phyloP scores from a whole-genome alignment of 2,888 invertebrate species.

The Megaustenia siamemsis region DNA sequence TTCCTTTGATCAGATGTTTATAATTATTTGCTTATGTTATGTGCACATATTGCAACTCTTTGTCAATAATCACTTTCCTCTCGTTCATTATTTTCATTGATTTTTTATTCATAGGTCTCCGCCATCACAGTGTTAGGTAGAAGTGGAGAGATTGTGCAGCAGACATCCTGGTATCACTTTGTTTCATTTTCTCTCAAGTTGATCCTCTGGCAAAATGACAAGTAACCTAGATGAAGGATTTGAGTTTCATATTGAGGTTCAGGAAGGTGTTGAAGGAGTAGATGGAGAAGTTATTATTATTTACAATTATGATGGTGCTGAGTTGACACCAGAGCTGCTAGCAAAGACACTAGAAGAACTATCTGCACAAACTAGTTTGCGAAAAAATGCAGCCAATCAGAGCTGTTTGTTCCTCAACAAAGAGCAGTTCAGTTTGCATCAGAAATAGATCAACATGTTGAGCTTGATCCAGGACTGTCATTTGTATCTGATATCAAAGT shows the following conservation, averaged over 20 bases:
- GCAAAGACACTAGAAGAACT: conserved; percentile 50
- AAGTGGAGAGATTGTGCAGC: too few relatives aligned
- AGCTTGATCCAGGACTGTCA: conserved; percentile 12
- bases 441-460: not conserved
- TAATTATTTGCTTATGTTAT: too few relatives aligned
- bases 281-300: conserved; percentile 50
- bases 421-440: not conserved
- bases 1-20: too few relatives aligned
- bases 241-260: conserved; percentile 35
- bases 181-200: too few relatives aligned
- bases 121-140: too few relatives aligned
- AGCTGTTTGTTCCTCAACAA: not conserved
- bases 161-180: too few relatives aligned
- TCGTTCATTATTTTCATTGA: too few relatives aligned
- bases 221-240: not conserved
- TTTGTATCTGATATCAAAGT: conserved; percentile 17
- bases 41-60: too few relatives aligned
- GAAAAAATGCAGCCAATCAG: conserved; percentile 23
- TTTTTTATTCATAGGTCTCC: too few relatives aligned
- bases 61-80: too few relatives aligned
- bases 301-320: conserved; percentile 50
- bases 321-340: conserved; percentile 46
- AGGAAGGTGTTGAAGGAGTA: conserved; percentile 32
- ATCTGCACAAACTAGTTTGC: conserved; percentile 37
- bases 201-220: conserved; percentile 13